Percentiles rank a stretch among this genome's conserved stretches.
Conservation (phyloP, 2,113 vertebrate genomes). For the Plecturocebus donacophilus region DNA sequence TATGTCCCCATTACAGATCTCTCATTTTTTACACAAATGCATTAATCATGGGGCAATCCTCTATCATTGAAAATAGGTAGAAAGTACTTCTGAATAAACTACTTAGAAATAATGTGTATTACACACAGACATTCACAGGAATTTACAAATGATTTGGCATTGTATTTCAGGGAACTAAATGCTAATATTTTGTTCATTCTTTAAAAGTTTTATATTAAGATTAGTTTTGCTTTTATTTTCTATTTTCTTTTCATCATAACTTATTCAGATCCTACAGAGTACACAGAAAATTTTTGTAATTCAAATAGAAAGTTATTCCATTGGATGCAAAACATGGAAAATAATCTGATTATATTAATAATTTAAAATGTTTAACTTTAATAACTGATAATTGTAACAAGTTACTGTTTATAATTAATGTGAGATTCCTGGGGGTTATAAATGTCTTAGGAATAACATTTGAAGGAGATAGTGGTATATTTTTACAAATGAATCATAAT, state of each 20-base stretch:
- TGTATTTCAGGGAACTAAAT: background rate
- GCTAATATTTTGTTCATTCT: background rate
- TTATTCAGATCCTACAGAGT: background rate
- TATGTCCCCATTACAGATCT: background rate
- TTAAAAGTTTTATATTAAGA: constrained; percentile 15
- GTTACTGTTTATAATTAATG: background rate
- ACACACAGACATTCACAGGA: background rate
- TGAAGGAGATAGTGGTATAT: background rate
- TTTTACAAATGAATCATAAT: background rate
- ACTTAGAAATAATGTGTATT: background rate
- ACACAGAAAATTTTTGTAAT: background rate
- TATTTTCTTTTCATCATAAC: background rate
- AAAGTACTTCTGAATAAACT: constrained; percentile 12
- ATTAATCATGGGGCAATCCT: background rate
- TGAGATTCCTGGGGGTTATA: background rate
- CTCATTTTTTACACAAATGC: background rate
- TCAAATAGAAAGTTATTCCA: background rate
- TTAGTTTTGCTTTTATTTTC: background rate
- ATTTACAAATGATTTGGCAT: background rate
- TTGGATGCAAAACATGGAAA: background rate
- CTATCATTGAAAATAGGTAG: background rate
- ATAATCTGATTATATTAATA: background rate
- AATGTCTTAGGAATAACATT: background rate
- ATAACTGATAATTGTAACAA: background rate
- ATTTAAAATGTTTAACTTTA: background rate